Evolutionary conservation across 2,888 invertebrate genomes (phyloP), one percentile per base, ranked within the genome.

Genomic region (Erebia palarica): DNA sequence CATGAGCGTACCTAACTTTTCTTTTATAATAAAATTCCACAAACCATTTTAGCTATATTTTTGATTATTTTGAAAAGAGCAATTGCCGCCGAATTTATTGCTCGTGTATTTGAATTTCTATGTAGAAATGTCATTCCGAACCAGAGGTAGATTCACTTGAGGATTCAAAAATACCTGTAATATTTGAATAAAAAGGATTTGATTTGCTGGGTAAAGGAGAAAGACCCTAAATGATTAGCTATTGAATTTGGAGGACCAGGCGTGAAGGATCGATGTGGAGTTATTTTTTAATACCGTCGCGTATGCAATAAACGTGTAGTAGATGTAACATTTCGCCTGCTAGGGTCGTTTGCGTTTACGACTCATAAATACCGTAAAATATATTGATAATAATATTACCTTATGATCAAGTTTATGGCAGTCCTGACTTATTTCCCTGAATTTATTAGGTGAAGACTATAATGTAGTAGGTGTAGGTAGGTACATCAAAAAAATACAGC

Each of bases 371-470:
- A 73, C 68, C 53, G 60, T 57, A 47, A 47, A 47, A 27, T 27
- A 27, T 47, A 68, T 68, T 65, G 73, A 53, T 16, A 53, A 53
- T 53, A 53, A 53, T 53, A 16, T 16, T n/a, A 53, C 16, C 53
- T 53, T 51, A 51, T 51, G 49, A 73, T 70, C 70, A 73, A 68
- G n/a, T 68, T 73, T 68, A 73, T 68, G 59, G 60, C 21, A 36
- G 65, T 64, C 21, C 18, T 16, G 11, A 53, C 60, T 36, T 8
- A 63, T 58, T 64, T 67, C 65, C 59, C 53, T 51, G 51, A n/a
- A 47, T 63, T 49, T 61, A 61, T 44, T 47, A n/a, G 14, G 49
- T 51, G n/a, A 14, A n/a, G 49, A 13, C 14, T 51, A 59, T 13
- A 51, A 27, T 4, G 4, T 27, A 27, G 27, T 4, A 27, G 27